A percentile compares a stretch with the other conserved stretches of the same genome.
These are phyloP conservation scores for Rhamnusium bicolor DNA, from an alignment of 2,888 invertebrate species.

Conservation along the genomic window DNA sequence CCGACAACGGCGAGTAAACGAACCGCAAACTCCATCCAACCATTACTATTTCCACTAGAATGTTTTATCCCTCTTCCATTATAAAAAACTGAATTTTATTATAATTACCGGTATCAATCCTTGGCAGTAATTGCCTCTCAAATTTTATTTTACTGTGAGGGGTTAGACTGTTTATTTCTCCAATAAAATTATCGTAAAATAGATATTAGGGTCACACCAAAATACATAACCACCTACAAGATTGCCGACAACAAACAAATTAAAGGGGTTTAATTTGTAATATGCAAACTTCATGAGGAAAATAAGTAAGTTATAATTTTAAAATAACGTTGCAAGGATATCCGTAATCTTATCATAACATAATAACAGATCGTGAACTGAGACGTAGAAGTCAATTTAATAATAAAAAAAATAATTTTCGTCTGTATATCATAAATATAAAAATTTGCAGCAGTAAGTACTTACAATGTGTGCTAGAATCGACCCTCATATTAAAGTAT, in stretches of 20 bases:
- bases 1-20: slow-evolving; percentile 41
- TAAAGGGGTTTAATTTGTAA: background rate
- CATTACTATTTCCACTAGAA: slow-evolving; percentile 49
- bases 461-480: no score
- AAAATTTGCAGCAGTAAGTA: no score
- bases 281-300: background rate
- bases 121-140: slow-evolving; percentile 1
- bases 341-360: no score
- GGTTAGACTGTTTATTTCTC: slow-evolving; percentile 8
- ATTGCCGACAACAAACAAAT: background rate
- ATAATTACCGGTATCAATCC: slow-evolving; percentile 30
- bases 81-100: slow-evolving; percentile 43
- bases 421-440: no score
- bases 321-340: background rate
- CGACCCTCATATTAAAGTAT: no score
- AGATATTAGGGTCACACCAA: background rate
- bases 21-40: slow-evolving; percentile 51
- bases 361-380: no score
- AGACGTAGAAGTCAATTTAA: no score
- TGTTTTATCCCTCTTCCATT: slow-evolving; percentile 45
- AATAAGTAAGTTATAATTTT: background rate
- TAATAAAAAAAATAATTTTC: no score
- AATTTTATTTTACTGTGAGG: background rate
- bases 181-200: slow-evolving; percentile 11
- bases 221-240: slow-evolving; percentile 4